Evolutionary conservation across 1,140 invertebrate species (phyloP).

Genomic region (Paramacrobiotus metropolitanus): DNA sequence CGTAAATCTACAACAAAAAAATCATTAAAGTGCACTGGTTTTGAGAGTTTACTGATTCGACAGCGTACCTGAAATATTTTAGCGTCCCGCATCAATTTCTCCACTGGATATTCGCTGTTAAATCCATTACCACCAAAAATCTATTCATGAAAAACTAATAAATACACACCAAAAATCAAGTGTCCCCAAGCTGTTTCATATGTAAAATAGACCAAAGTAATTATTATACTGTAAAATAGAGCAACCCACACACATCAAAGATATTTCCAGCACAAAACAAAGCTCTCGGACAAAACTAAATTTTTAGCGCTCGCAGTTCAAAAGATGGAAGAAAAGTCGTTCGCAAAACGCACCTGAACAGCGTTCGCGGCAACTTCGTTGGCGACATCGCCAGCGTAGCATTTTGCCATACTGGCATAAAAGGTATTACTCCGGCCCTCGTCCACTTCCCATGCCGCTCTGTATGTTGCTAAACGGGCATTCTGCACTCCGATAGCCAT

Average conservation of each 20-base stretch:
- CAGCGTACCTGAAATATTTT: conserved; percentile 62
- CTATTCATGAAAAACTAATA: conserved; percentile 23
- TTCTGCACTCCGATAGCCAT: conserved; percentile 37
- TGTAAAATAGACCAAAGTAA: too few relatives aligned
- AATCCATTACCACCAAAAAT: conserved; percentile 95
- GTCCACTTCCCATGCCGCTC: conserved; percentile 70
- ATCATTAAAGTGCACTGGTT: conserved; percentile 6
- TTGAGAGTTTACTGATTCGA: neutral
- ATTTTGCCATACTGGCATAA: conserved; percentile 75
- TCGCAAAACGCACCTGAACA: conserved; percentile 41
- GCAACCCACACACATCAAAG: too few relatives aligned
- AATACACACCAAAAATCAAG: neutral
- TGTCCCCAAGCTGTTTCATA: too few relatives aligned
- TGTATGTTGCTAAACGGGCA: conserved; percentile 56
- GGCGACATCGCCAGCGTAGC: conserved; percentile 66
- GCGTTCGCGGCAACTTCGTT: conserved; percentile 85
- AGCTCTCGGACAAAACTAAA: too few relatives aligned
- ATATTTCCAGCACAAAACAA: too few relatives aligned
- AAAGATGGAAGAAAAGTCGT: too few relatives aligned
- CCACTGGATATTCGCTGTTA: conserved; percentile 89
- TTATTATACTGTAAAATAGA: conserved; percentile 22
- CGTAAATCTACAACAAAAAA: conserved; percentile 46
- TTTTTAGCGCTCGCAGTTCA: too few relatives aligned
- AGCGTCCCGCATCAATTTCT: conserved; percentile 96
- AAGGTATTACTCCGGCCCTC: conserved; percentile 54